Evolutionary conservation across 2,888 invertebrate species (phyloP).

Genomic region (Phytoseiulus persimilis): DNA sequence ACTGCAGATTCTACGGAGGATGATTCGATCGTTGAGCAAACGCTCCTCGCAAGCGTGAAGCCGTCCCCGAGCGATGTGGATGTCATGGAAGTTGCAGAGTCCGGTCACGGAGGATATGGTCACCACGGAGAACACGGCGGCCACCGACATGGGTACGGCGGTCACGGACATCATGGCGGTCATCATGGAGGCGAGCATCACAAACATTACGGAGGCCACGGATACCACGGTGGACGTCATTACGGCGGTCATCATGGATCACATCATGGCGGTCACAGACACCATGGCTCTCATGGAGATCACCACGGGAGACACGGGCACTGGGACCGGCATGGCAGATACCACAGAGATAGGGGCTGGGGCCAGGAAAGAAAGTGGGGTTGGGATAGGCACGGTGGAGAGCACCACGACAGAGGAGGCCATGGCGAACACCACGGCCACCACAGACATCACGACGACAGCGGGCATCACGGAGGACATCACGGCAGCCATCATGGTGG

Average conservation of each 20-base stretch:
- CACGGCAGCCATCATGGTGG: neutral
- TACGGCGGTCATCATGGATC: neutral
- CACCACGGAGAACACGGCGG: neutral
- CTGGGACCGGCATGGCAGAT: neutral
- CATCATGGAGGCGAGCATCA: neutral
- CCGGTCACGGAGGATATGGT: neutral
- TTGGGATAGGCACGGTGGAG: neutral
- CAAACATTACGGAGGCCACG: neutral
- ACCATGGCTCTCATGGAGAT: neutral
- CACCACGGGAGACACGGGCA: slow-evolving; percentile 9
- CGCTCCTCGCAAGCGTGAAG: neutral
- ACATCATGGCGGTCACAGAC: neutral
- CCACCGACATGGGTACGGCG: neutral
- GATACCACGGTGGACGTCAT: neutral
- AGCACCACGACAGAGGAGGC: slow-evolving; percentile 10
- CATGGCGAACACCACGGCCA: slow-evolving; percentile 21
- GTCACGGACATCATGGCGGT: neutral
- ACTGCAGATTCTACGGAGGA: neutral
- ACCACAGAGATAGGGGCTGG: slow-evolving; percentile 10
- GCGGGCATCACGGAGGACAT: neutral
- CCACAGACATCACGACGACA: neutral
- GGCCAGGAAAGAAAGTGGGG: neutral
- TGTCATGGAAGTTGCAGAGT: neutral
- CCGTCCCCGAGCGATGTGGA: neutral
- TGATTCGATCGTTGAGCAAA: neutral